Evolutionary conservation across 30 jellyfish, hydroid and myxozoan genomes (phyloP).

Genomic region (Aurelia coerulea): DNA sequence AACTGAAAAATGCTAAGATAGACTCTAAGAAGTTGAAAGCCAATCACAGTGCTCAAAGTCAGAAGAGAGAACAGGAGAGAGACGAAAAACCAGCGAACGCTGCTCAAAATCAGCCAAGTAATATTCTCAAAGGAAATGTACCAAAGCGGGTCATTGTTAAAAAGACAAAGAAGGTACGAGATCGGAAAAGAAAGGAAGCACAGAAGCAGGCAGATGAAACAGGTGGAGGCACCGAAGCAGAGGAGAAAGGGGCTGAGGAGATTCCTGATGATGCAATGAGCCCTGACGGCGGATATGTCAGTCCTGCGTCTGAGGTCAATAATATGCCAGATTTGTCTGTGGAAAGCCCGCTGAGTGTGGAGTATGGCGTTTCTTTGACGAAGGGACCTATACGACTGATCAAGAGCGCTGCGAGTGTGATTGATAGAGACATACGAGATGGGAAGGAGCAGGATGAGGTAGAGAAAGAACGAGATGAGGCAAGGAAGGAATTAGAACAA

Average conservation of each 20-base stretch:
- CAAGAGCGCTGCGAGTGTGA: background rate
- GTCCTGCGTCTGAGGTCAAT: conserved; percentile 15
- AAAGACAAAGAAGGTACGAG: background rate
- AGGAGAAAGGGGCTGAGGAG: background rate
- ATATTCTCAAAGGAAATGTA: background rate
- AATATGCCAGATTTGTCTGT: conserved; percentile 2
- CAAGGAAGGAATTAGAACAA: background rate
- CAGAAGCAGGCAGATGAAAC: background rate
- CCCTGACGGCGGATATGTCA: conserved; percentile 31
- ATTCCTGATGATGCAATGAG: background rate
- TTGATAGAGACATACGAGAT: no score
- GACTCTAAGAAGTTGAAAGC: conserved; percentile 17
- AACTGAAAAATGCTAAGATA: conserved; percentile 52
- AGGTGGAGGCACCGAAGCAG: background rate
- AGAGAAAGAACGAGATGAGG: background rate
- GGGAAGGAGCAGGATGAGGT: background rate
- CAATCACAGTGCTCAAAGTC: background rate
- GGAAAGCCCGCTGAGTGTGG: background rate
- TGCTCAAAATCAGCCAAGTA: background rate
- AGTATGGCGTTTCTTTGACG: background rate
- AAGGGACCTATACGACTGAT: background rate
- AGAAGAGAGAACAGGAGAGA: background rate
- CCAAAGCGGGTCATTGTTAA: background rate
- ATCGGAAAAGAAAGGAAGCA: background rate
- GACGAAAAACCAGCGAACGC: background rate